phyloP scores from a whole-genome alignment of 2,797 vertebrate genomes.

The Hydrophis major region DNA sequence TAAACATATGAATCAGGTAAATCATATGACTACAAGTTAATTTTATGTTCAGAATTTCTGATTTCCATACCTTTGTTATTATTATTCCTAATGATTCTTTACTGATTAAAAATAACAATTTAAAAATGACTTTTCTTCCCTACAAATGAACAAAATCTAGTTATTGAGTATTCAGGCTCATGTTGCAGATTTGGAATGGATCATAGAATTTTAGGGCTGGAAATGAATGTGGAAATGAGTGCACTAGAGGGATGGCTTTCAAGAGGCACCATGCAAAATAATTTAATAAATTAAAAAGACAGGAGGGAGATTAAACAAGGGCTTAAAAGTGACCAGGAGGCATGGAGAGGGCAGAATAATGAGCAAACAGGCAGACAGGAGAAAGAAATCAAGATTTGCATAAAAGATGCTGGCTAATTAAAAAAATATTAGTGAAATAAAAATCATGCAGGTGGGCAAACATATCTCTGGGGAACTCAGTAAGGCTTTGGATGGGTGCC shows the following conservation, averaged over 20 bases:
- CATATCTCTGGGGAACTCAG: neutral
- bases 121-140: neutral
- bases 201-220: too few species aligned
- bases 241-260: constrained; percentile 37
- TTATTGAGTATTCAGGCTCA: neutral
- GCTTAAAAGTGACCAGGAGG: constrained; percentile 52
- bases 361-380: constrained; percentile 78
- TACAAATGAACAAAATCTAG: neutral
- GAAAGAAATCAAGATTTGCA: constrained; percentile 51
- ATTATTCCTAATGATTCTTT: neutral
- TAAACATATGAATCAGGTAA: neutral
- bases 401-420: constrained; percentile 33
- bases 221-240: neutral
- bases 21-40: neutral
- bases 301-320: constrained; percentile 8
- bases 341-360: constrained; percentile 66
- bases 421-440: constrained; percentile 7
- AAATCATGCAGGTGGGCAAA: neutral
- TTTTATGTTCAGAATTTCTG: neutral
- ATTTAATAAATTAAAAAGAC: constrained; percentile 51
- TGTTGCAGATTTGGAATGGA: too few species aligned
- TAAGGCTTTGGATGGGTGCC: neutral
- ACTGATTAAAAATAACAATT: neutral
- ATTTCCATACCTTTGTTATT: neutral
- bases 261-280: constrained; percentile 33